Evolutionary conservation across 2,888 invertebrate genomes (phyloP).

Genomic region (Conomelus anceps): DNA sequence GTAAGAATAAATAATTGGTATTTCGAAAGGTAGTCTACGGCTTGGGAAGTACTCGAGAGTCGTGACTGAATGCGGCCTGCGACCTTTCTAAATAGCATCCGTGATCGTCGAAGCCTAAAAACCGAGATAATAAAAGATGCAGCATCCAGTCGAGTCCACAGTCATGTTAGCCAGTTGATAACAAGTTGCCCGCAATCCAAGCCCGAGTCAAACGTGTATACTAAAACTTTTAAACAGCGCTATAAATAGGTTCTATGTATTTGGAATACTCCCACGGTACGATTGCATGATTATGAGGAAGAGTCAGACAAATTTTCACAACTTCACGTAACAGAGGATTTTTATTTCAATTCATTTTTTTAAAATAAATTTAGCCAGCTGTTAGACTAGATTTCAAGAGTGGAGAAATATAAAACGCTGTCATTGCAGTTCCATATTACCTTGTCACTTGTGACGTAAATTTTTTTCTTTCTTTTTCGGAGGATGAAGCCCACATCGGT

Average conservation of each 20-base stretch:
- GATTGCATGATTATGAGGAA: neutral
- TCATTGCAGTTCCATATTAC: too few relatives aligned
- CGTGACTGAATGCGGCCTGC: neutral
- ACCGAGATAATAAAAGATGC: neutral
- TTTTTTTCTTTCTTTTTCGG: too few relatives aligned
- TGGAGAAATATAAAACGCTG: too few relatives aligned
- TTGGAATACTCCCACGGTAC: neutral
- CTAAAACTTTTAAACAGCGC: neutral
- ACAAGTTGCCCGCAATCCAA: neutral
- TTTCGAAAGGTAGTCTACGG: neutral
- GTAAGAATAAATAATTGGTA: neutral
- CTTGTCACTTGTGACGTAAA: too few relatives aligned
- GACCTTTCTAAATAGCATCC: slow-evolving; percentile 8
- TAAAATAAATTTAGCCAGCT: neutral
- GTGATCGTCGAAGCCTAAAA: neutral
- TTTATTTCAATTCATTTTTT: neutral
- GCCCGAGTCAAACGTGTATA: neutral
- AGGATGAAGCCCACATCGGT: too few relatives aligned
- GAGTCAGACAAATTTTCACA: neutral
- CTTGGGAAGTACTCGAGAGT: neutral
- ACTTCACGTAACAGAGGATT: neutral
- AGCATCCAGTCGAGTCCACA: neutral
- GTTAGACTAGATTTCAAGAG: neutral
- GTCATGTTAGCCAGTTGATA: neutral
- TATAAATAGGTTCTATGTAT: neutral